These are phyloP conservation scores for Lasioglossum calceatum DNA, from an alignment of 2,888 invertebrate genomes.

Conservation along the genomic window DNA sequence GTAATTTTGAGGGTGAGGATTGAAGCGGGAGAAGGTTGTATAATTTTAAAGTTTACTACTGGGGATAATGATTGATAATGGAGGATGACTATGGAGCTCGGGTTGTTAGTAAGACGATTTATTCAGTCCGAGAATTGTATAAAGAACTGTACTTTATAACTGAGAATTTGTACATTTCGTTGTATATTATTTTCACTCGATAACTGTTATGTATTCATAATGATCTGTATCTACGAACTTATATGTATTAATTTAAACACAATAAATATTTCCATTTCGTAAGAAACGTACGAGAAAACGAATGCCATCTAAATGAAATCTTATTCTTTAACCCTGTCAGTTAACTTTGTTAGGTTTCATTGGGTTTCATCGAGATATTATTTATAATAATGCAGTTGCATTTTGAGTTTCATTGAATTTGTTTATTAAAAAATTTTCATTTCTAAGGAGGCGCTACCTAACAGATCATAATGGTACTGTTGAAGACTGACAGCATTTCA, in stretches of 20 bases:
- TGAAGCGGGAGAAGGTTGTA: background rate
- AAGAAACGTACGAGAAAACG: slow-evolving; percentile 29
- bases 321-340: background rate
- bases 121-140: slow-evolving; percentile 64
- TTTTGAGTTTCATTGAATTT: background rate
- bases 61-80: background rate
- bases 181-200: slow-evolving; percentile 79
- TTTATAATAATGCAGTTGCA: background rate
- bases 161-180: slow-evolving; percentile 76
- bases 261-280: slow-evolving; percentile 77
- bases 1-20: background rate
- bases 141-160: slow-evolving; percentile 66
- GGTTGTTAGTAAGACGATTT: slow-evolving; percentile 52
- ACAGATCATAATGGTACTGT: too few relatives aligned
- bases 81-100: slow-evolving; percentile 8
- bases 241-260: slow-evolving; percentile 79
- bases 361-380: background rate
- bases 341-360: background rate
- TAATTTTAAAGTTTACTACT: slow-evolving; percentile 1
- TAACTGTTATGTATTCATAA: slow-evolving; percentile 76
- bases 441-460: too few relatives aligned
- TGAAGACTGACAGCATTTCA: too few relatives aligned
- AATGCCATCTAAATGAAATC: background rate
- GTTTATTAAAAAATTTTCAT: too few relatives aligned
- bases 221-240: slow-evolving; percentile 72